Conservation (phyloP, 2,888 invertebrate genomes). For the Lypha dubia region DNA sequence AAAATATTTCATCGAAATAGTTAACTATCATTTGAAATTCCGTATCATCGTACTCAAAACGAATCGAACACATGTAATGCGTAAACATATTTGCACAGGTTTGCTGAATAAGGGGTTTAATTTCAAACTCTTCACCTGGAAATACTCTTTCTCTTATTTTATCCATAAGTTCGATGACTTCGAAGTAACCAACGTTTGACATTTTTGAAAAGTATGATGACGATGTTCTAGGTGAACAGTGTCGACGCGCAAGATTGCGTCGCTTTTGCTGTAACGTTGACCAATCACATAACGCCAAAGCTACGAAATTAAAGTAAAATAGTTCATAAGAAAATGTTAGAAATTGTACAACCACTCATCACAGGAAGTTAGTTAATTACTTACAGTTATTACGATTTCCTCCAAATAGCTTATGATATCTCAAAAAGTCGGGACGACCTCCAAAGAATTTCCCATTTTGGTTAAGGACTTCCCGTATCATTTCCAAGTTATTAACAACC, state of each 20-base stretch:
- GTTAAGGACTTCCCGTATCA: constrained; percentile 90
- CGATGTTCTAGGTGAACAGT: constrained; percentile 91
- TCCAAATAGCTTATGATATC: constrained; percentile 92
- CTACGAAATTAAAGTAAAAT: constrained; percentile 84
- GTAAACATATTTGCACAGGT: constrained; percentile 93
- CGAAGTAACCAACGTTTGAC: constrained; percentile 87
- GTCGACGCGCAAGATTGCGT: constrained; percentile 90
- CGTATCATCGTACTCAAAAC: constrained; percentile 88
- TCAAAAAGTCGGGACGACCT: constrained; percentile 90
- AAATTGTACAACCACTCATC: not conserved
- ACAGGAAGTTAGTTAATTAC: constrained; percentile 81
- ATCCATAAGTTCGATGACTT: constrained; percentile 86
- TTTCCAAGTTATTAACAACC: constrained; percentile 89
- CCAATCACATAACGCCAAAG: constrained; percentile 94
- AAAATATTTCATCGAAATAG: constrained; percentile 93
- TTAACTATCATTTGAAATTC: constrained; percentile 88
- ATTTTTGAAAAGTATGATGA: constrained; percentile 89
- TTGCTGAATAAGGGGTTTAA: constrained; percentile 89
- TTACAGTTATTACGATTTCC: constrained; percentile 94
- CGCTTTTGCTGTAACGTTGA: constrained; percentile 91
- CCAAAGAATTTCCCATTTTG: constrained; percentile 92
- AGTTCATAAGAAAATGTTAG: not conserved
- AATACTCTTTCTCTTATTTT: constrained; percentile 84
- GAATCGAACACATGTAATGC: constrained; percentile 92
- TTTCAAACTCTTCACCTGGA: constrained; percentile 83